Evolutionary conservation across 37 sponge, comb jelly and placozoan species (phyloP).

Genomic region (Ephydatia muelleri): DNA sequence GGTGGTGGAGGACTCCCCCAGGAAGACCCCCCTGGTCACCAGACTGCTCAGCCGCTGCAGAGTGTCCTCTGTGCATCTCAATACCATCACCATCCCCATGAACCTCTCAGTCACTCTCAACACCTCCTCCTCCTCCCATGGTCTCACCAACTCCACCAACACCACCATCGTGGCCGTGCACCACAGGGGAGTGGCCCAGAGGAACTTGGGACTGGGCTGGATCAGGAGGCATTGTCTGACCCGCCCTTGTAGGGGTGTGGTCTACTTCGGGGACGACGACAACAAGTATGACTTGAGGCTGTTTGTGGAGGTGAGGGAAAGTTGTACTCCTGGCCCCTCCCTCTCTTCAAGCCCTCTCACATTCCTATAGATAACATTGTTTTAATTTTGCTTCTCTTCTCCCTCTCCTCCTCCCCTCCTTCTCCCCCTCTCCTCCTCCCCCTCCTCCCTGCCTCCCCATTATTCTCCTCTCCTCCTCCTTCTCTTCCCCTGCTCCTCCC

Average conservation of each 20-base stretch:
- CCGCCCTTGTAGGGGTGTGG: slow-evolving; percentile 53
- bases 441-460: background rate
- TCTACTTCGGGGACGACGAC: slow-evolving; percentile 95
- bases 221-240: slow-evolving; percentile 26
- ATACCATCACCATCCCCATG: slow-evolving; percentile 24
- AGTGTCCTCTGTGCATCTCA: slow-evolving; percentile 22
- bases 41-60: slow-evolving; percentile 17
- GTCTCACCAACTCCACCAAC: too few relatives aligned
- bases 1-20: slow-evolving; percentile 61
- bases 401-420: too few relatives aligned
- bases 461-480: too few relatives aligned
- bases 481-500: too few relatives aligned
- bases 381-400: too few relatives aligned
- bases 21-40: slow-evolving; percentile 45
- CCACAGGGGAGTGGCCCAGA: slow-evolving; percentile 88
- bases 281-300: slow-evolving; percentile 80
- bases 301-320: slow-evolving; percentile 79
- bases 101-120: too few relatives aligned
- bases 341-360: background rate
- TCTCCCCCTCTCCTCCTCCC: too few relatives aligned
- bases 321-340: background rate
- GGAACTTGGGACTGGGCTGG: slow-evolving; percentile 72
- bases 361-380: too few relatives aligned
- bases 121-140: background rate
- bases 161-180: too few relatives aligned